phyloP scores from a whole-genome alignment of 2,797 vertebrate genomes.

The Urophycis tenuis region DNA sequence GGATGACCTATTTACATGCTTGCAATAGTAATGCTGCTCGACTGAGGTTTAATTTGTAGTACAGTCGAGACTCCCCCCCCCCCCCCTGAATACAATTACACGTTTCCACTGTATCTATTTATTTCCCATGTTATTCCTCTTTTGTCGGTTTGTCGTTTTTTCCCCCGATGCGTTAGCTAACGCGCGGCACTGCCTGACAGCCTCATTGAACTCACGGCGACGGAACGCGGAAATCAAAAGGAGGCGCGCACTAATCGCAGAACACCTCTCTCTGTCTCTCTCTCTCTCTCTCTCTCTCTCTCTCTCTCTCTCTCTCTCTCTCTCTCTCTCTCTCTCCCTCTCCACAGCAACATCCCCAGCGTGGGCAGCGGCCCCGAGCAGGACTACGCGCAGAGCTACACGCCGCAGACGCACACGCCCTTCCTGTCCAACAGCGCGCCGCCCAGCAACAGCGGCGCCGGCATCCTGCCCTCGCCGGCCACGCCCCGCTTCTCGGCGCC shows the following conservation, averaged over 20 bases:
- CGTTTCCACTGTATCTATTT: not conserved
- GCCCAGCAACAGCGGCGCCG: constrained; percentile 83
- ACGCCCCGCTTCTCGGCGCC: constrained; percentile 91
- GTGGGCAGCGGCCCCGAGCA: constrained; percentile 92
- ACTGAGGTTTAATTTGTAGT: not conserved
- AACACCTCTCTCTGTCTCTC: not conserved
- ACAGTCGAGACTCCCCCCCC: not conserved
- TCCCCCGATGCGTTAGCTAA: not conserved
- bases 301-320: no score
- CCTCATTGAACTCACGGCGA: not conserved
- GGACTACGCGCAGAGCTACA: constrained; percentile 90
- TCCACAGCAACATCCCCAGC: constrained; percentile 71
- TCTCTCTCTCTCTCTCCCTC: not conserved
- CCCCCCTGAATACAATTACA: not conserved
- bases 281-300: no score
- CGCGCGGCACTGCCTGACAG: not conserved
- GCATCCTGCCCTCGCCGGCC: constrained; percentile 94
- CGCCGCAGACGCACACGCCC: constrained; percentile 91
- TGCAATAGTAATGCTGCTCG: not conserved
- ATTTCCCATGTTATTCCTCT: not conserved
- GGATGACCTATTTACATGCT: constrained; percentile 27
- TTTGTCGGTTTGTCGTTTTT: not conserved
- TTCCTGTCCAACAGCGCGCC: constrained; percentile 92
- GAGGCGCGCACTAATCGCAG: not conserved
- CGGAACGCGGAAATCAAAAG: not conserved